Base-by-base conservation (phyloP, 2,888 invertebrate genomes). In the Leptothorax acervorum region DNA sequence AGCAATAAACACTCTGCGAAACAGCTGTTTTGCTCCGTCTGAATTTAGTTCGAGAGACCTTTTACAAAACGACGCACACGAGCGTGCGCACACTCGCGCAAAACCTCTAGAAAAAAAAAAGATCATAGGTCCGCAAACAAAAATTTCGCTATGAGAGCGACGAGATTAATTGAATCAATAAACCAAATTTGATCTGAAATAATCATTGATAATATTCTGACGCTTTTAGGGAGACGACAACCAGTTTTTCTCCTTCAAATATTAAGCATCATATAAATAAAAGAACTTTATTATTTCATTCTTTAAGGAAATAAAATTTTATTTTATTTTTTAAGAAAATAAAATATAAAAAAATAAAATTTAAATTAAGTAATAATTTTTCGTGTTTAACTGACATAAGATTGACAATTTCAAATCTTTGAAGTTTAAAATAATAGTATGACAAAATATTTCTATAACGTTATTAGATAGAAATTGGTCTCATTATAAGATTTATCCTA, bases 1-100 rank as follows among this genome's bases (percentile, higher is more conserved):
- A 85, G 73, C 66, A 66, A 83, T 85, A 89, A 90, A 87, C 75
- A 85, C 45, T 85, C 66, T n/a, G 73, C 57, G 76, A 79, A 87
- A 86, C 86, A 87, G 84, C 76, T 78, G 89, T 87, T 85, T 65
- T 82, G 73, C 35, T 57, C 83, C 8, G 71, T 81, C 88, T 81
- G 83, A 89, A 89, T 87, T 87, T 90, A 89, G 71, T 87, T 86
- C 70, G 84, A 1, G 73, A 68, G 82, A 85, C 63, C 71, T 81
- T 88, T 82, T 83, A 71, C 53, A 76, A 82, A 81, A 39, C 79
- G 65, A 82, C 79, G 55, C n/a, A 35, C 15, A 11, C 15, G 12
- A 60, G 28, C 48, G 18, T 55, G 48, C 57, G 28, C 63, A 55
- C 23, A 8, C 31, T 42, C 11, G 1, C 23, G 28, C 35, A 65